Percentiles rank a stretch among this genome's conserved stretches.
These are phyloP conservation scores for Orgyia antiqua DNA, from an alignment of 2,888 invertebrate species.

Conservation along the genomic window DNA sequence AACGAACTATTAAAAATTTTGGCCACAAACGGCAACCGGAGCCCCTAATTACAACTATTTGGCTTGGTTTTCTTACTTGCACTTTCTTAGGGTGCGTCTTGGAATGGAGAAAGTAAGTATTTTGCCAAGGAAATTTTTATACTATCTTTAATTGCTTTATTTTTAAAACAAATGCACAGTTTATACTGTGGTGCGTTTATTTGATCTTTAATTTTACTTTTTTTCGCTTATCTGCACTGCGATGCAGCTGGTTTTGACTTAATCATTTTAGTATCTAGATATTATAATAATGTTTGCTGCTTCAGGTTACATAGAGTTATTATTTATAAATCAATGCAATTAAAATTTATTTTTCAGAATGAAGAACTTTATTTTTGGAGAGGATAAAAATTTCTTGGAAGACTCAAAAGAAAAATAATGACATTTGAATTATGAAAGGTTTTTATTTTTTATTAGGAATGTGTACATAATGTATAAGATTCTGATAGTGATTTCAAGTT, in stretches of 20 bases:
- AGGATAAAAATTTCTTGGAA: not conserved
- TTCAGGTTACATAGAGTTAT: too few relatives aligned
- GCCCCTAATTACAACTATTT: slow-evolving; percentile 47
- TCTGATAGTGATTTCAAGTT: too few relatives aligned
- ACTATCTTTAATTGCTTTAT: not conserved
- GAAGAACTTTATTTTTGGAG: not conserved
- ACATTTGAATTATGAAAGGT: too few relatives aligned
- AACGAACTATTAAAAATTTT: slow-evolving; percentile 59
- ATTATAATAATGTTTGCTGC: too few relatives aligned
- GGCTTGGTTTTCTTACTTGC: slow-evolving; percentile 66
- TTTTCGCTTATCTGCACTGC: not conserved
- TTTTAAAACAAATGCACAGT: not conserved
- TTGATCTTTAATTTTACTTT: not conserved
- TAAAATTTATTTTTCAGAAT: slow-evolving; percentile 1
- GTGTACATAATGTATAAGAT: too few relatives aligned
- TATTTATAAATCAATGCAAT: too few relatives aligned
- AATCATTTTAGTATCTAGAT: too few relatives aligned
- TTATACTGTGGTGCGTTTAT: not conserved
- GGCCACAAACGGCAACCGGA: slow-evolving; percentile 59
- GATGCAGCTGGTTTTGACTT: too few relatives aligned
- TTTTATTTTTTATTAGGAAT: too few relatives aligned
- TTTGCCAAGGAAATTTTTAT: not conserved
- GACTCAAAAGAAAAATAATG: not conserved
- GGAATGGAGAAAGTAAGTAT: slow-evolving; percentile 55
- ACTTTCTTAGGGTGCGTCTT: slow-evolving; percentile 53